Conservation (phyloP, 2,888 invertebrate genomes). For the Eustalomyia histrio region DNA sequence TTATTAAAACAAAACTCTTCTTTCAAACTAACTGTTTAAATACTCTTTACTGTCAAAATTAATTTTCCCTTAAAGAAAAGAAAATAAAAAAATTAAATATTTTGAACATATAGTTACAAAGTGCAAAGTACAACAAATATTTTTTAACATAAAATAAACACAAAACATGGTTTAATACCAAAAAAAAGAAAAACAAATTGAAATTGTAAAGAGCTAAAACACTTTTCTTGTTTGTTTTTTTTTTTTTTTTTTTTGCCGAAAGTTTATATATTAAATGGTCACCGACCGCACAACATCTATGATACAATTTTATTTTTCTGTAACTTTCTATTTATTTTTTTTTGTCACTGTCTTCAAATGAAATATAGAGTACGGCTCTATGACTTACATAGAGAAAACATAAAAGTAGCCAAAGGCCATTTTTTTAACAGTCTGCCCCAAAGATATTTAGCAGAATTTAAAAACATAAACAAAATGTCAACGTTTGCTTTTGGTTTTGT, state of each 20-base stretch:
- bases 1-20: not conserved
- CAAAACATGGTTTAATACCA: not conserved
- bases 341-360: too few species aligned
- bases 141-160: not conserved
- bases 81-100: not conserved
- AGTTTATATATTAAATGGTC: not conserved
- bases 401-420: too few species aligned
- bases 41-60: not conserved
- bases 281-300: not conserved
- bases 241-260: not conserved
- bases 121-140: not conserved
- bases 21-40: not conserved
- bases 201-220: not conserved
- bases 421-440: too few species aligned
- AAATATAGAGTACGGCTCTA: too few species aligned
- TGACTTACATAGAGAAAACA: too few species aligned
- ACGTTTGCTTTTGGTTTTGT: constrained; percentile 34
- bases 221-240: too few species aligned
- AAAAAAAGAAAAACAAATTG: not conserved
- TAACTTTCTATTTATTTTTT: too few species aligned
- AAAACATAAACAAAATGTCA: constrained; percentile 21
- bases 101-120: not conserved
- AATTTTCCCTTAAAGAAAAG: not conserved
- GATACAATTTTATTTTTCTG: too few species aligned
- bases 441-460: not conserved